Evolutionary conservation across 2,797 vertebrate genomes (phyloP).

Genomic region (Echeneis naucrates): DNA sequence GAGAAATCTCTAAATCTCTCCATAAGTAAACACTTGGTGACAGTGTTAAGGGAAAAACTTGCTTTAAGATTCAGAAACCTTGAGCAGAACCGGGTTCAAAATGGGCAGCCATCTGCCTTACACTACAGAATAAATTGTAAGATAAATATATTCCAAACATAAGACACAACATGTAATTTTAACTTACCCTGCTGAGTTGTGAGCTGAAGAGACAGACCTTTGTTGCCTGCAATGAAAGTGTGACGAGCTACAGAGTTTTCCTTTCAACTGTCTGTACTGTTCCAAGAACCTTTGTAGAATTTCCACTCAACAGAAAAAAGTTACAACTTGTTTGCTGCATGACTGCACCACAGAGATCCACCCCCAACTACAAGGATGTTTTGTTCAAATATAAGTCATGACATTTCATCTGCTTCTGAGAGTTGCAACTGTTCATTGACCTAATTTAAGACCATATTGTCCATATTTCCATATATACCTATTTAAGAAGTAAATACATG

Average conservation of each 20-base stretch:
- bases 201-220: not conserved
- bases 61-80: no score
- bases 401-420: slow-evolving; percentile 1
- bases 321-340: not conserved
- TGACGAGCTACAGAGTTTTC: slow-evolving; percentile 27
- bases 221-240: not conserved
- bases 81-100: no score
- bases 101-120: no score
- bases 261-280: not conserved
- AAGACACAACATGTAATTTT: no score
- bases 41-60: no score
- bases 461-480: not conserved
- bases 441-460: not conserved
- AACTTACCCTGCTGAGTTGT: slow-evolving; percentile 26
- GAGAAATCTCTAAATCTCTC: no score
- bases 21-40: no score
- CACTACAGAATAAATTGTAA: not conserved
- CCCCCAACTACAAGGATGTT: no score
- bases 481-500: not conserved
- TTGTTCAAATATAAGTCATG: slow-evolving; percentile 25
- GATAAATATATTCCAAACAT: not conserved
- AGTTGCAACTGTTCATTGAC: not conserved
- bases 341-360: not conserved
- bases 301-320: slow-evolving; percentile 39
- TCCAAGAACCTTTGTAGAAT: slow-evolving; percentile 15